These are phyloP conservation scores for Phocoena phocoena DNA, from an alignment of 2,113 vertebrate species.

Conservation along the genomic window DNA sequence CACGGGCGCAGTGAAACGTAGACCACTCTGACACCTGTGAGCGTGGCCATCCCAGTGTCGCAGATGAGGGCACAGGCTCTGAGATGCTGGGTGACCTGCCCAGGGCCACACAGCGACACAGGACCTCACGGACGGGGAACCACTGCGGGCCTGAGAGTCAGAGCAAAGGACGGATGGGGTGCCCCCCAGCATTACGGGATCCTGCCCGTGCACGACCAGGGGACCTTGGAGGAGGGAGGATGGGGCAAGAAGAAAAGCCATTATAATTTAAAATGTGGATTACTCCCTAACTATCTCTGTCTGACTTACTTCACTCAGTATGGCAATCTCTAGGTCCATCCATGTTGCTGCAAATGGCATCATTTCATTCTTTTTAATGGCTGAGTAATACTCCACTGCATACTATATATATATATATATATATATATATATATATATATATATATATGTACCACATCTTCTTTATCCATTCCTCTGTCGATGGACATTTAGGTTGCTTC, in stretches of 20 bases:
- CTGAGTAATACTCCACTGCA: too few species aligned
- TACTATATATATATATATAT: too few species aligned
- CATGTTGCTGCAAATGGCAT: too few species aligned
- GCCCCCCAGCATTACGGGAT: too few species aligned
- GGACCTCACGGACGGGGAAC: fast-evolving
- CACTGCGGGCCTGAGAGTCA: fast-evolving
- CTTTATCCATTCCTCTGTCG: too few species aligned
- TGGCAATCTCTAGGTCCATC: too few species aligned
- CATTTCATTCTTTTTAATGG: too few species aligned
- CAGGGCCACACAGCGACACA: fast-evolving
- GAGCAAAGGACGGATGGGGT: fast-evolving
- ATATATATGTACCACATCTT: too few species aligned
- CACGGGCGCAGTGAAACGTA: fast-evolving
- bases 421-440: too few species aligned
- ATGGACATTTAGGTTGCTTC: too few species aligned
- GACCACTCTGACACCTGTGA: fast-evolving
- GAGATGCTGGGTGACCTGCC: fast-evolving
- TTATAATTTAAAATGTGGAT: fast-evolving
- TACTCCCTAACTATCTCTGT: too few species aligned
- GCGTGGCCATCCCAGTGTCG: fast-evolving
- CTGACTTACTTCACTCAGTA: too few species aligned
- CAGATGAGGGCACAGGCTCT: not conserved
- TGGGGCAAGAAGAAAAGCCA: not conserved
- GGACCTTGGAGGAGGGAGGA: fast-evolving
- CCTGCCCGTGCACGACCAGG: fast-evolving